Evolutionary conservation across 2,888 invertebrate genomes (phyloP).

Genomic region (Esperia sulphurella): DNA sequence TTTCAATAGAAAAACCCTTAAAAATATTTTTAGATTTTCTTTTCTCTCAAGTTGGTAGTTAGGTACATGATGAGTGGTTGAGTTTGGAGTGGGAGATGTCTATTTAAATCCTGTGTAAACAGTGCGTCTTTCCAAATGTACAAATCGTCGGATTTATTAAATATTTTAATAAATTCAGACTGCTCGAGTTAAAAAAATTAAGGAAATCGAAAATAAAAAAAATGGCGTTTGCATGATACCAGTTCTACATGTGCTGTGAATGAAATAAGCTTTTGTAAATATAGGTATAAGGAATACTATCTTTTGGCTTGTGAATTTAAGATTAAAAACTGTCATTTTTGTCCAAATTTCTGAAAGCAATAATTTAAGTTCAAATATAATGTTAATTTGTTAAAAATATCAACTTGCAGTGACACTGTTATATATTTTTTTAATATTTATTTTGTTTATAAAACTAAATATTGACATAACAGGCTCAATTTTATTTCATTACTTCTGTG

Average conservation of each 20-base stretch:
- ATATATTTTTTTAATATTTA: too few relatives aligned
- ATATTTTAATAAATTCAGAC: constrained; percentile 17
- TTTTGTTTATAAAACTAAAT: not conserved
- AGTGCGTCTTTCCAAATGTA: not conserved
- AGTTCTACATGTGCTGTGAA: constrained; percentile 49
- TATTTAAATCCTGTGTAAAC: too few relatives aligned
- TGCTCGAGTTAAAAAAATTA: constrained; percentile 7
- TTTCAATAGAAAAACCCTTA: too few relatives aligned
- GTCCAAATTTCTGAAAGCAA: too few relatives aligned
- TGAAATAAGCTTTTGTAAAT: constrained; percentile 39
- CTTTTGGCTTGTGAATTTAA: constrained; percentile 6
- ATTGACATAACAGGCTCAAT: constrained; percentile 3
- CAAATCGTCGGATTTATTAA: constrained; percentile 16
- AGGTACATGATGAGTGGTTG: too few relatives aligned
- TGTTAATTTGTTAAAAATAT: too few relatives aligned
- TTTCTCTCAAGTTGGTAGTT: too few relatives aligned
- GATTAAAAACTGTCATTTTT: not conserved
- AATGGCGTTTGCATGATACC: constrained; percentile 43
- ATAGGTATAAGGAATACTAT: constrained; percentile 32
- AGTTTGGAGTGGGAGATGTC: too few relatives aligned
- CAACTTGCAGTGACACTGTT: too few relatives aligned
- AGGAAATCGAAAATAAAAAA: constrained; percentile 8
- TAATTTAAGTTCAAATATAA: not conserved
- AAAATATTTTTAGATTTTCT: too few relatives aligned
- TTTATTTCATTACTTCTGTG: constrained; percentile 14